Conservation (phyloP, 2,888 invertebrate genomes). For the Chydorus sphaericus region DNA sequence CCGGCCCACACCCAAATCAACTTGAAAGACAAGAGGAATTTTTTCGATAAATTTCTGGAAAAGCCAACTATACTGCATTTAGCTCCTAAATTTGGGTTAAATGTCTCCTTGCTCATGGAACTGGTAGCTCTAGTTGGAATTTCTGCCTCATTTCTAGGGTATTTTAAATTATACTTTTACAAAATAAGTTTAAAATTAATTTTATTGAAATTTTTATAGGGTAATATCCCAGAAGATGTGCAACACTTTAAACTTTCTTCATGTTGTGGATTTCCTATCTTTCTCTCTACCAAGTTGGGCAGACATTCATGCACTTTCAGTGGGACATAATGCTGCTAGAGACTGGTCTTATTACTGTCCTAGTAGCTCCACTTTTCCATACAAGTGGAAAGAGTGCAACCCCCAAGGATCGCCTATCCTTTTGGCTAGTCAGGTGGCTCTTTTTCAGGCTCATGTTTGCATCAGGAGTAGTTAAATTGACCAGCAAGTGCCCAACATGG, state of each 20-base stretch:
- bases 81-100: constrained; percentile 46
- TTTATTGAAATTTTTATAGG: constrained; percentile 25
- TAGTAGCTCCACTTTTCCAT: constrained; percentile 47
- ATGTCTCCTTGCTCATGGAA: constrained; percentile 50
- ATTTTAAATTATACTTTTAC: constrained; percentile 22
- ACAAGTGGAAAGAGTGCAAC: constrained; percentile 21
- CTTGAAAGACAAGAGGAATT: constrained; percentile 31
- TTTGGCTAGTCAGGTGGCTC: constrained; percentile 57
- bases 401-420: constrained; percentile 32
- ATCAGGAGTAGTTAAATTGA: constrained; percentile 52
- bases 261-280: constrained; percentile 52
- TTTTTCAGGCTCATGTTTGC: constrained; percentile 56
- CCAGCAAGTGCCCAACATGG: constrained; percentile 56
- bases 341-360: constrained; percentile 49
- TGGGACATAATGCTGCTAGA: constrained; percentile 61
- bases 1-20: constrained; percentile 41
- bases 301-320: constrained; percentile 55
- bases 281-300: constrained; percentile 59
- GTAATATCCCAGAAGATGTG: constrained; percentile 45
- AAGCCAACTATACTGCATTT: constrained; percentile 52
- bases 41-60: constrained; percentile 40
- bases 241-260: constrained; percentile 42
- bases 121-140: constrained; percentile 46
- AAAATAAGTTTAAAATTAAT: neutral
- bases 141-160: constrained; percentile 49